These are phyloP conservation scores for Tenthredo mesomela DNA, from an alignment of 2,888 invertebrate species.

Conservation along the genomic window DNA sequence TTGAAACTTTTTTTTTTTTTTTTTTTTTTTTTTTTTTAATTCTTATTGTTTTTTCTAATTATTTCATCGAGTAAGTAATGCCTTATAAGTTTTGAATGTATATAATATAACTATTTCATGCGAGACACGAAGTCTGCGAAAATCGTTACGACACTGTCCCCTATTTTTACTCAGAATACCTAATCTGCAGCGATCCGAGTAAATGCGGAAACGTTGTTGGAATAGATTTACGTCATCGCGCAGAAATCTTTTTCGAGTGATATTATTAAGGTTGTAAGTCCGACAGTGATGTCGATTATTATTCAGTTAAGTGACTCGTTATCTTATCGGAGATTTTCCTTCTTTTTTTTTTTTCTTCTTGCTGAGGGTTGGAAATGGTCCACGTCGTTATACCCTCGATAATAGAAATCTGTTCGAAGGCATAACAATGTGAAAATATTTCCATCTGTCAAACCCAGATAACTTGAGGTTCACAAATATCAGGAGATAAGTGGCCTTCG, in stretches of 20 bases:
- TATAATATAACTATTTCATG: not conserved
- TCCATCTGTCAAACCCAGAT: constrained; percentile 48
- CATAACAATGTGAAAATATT: constrained; percentile 35
- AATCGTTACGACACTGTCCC: not conserved
- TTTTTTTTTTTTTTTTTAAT: not conserved
- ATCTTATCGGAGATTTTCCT: constrained; percentile 35
- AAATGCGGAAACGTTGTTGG: not conserved
- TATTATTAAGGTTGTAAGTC: not conserved
- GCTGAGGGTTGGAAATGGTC: constrained; percentile 12
- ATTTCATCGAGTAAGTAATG: not conserved
- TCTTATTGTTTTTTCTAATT: not conserved
- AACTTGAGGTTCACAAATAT: constrained; percentile 1
- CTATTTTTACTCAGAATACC: not conserved
- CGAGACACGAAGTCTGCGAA: not conserved
- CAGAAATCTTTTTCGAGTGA: not conserved
- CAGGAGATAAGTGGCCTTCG: constrained; percentile 9
- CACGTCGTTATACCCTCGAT: constrained; percentile 13
- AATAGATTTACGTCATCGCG: not conserved
- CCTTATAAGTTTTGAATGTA: not conserved
- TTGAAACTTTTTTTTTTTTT: not conserved
- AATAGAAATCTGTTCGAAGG: constrained; percentile 4
- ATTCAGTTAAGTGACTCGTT: constrained; percentile 42
- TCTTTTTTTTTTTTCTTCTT: not conserved
- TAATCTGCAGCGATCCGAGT: constrained; percentile 4
- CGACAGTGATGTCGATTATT: constrained; percentile 24